phyloP scores from a whole-genome alignment of 2,797 vertebrate genomes.

The Melanotaenia nigrans region DNA sequence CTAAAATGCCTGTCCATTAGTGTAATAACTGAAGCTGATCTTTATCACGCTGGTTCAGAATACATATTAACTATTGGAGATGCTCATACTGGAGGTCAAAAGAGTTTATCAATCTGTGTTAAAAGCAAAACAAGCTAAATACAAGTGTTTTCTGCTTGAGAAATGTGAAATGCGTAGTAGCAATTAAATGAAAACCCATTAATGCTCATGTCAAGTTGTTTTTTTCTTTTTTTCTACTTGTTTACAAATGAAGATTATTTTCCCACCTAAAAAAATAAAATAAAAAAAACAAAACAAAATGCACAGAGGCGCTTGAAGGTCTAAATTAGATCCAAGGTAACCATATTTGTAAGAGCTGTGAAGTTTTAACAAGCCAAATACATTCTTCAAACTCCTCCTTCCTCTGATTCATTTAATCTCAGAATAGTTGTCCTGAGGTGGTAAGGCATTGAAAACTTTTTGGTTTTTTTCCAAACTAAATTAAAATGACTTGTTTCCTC shows the following conservation, averaged over 20 bases:
- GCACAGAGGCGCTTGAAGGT: slow-evolving; percentile 4
- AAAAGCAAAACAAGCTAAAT: slow-evolving; percentile 37
- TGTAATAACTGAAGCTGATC: slow-evolving; percentile 77
- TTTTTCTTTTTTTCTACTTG: slow-evolving; percentile 26
- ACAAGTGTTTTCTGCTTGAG: slow-evolving; percentile 18
- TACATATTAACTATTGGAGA: slow-evolving; percentile 71
- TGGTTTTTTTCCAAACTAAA: slow-evolving; percentile 30
- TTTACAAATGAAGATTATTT: slow-evolving; percentile 45
- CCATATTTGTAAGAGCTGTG: slow-evolving; percentile 35
- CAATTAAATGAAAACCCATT: slow-evolving; percentile 5
- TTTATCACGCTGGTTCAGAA: slow-evolving; percentile 72
- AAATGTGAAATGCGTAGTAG: slow-evolving; percentile 6
- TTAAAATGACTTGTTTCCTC: slow-evolving; percentile 65
- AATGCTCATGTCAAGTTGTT: slow-evolving; percentile 14
- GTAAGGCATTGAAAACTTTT: slow-evolving; percentile 55
- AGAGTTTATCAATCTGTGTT: slow-evolving; percentile 57
- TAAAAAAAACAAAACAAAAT: slow-evolving; percentile 1
- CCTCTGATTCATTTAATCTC: slow-evolving; percentile 55
- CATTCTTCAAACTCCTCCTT: slow-evolving; percentile 35
- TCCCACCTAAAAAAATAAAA: background rate
- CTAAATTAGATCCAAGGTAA: slow-evolving; percentile 33
- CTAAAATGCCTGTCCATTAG: slow-evolving; percentile 83
- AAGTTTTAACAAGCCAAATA: slow-evolving; percentile 46
- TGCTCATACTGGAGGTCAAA: slow-evolving; percentile 61
- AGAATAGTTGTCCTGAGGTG: slow-evolving; percentile 44